These are phyloP conservation scores for Dione juno DNA, from an alignment of 2,888 invertebrate genomes.

Conservation along the genomic window DNA sequence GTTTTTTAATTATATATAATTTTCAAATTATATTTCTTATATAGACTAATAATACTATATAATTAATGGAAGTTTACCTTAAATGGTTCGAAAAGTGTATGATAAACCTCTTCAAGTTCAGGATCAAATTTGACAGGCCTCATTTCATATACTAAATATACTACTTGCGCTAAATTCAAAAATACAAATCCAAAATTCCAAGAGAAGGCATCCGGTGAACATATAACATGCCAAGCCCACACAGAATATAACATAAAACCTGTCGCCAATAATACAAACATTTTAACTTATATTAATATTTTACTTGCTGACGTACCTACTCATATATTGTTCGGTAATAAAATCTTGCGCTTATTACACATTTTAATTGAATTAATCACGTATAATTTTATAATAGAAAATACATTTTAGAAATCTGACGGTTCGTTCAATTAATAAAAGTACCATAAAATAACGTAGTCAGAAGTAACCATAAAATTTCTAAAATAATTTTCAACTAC, in stretches of 20 bases:
- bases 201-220: slow-evolving; percentile 93
- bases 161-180: slow-evolving; percentile 90
- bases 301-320: background rate
- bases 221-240: slow-evolving; percentile 96
- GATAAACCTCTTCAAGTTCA: slow-evolving; percentile 92
- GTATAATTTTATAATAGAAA: background rate
- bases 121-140: slow-evolving; percentile 92
- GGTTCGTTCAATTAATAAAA: background rate
- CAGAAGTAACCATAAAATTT: no score
- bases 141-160: slow-evolving; percentile 91
- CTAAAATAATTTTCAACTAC: no score
- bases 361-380: background rate
- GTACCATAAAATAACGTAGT: no score
- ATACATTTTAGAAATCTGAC: background rate
- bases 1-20: no score
- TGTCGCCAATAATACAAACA: slow-evolving; percentile 55
- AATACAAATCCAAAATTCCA: slow-evolving; percentile 94
- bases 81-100: slow-evolving; percentile 90
- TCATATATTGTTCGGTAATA: background rate
- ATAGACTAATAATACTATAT: background rate
- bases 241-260: slow-evolving; percentile 91
- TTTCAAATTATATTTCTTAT: no score
- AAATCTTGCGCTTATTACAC: background rate
- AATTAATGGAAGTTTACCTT: slow-evolving; percentile 78
- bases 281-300: background rate